Percentiles rank a stretch among this genome's conserved stretches.
These are phyloP conservation scores for Macquaria australasica DNA, from an alignment of 2,113 vertebrate genomes.

Conservation along the genomic window DNA sequence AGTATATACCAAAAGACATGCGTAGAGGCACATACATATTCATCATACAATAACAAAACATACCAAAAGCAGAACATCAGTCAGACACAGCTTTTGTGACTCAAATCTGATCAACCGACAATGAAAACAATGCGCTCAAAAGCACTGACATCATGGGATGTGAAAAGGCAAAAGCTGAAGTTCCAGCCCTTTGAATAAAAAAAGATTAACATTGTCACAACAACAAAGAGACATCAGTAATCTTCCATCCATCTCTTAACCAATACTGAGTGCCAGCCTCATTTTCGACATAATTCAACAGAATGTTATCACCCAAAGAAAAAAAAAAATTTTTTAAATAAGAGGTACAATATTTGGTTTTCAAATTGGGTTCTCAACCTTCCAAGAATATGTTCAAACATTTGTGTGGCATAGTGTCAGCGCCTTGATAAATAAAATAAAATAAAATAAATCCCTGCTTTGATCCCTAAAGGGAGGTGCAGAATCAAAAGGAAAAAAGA, in stretches of 20 bases:
- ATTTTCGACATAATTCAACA: constrained; percentile 41
- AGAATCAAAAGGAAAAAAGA: constrained; percentile 24
- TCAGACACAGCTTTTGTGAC: constrained; percentile 55
- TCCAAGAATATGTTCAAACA: constrained; percentile 21
- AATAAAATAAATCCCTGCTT: constrained; percentile 23
- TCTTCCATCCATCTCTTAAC: constrained; percentile 37
- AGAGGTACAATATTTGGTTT: constrained; percentile 65
- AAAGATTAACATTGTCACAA: constrained; percentile 53
- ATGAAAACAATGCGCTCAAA: constrained; percentile 65
- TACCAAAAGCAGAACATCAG: constrained; percentile 69
- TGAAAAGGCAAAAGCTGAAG: constrained; percentile 79
- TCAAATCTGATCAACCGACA: constrained; percentile 59
- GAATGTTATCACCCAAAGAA: constrained; percentile 20
- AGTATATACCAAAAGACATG: constrained; percentile 78
- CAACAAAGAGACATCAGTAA: constrained; percentile 66
- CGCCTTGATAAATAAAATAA: constrained; percentile 1
- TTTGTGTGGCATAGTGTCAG: constrained; percentile 28
- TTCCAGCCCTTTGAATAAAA: constrained; percentile 78
- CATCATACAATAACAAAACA: constrained; percentile 64
- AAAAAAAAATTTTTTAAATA: background rate
- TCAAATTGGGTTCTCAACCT: constrained; percentile 42
- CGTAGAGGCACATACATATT: constrained; percentile 78
- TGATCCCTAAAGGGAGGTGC: constrained; percentile 14
- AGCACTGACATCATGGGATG: constrained; percentile 76
- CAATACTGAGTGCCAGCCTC: constrained; percentile 63